Evolutionary conservation across 2,797 vertebrate genomes (phyloP).

Genomic region (Semaprochilodus insignis): DNA sequence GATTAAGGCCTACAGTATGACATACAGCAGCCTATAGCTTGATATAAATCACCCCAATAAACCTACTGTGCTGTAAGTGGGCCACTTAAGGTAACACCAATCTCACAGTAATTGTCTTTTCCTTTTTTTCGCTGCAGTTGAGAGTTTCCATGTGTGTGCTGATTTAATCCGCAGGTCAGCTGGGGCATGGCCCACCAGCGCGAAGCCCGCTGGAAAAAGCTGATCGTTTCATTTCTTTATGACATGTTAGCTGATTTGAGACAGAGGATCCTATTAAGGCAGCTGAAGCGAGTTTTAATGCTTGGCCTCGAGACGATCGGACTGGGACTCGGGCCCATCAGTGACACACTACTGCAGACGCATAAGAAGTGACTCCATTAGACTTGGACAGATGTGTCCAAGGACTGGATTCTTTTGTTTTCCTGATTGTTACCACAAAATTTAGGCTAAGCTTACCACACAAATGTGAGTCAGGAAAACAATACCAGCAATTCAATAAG

Average conservation of each 20-base stretch:
- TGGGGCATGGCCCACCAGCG: neutral
- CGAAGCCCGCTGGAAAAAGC: neutral
- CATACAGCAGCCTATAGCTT: slow-evolving; percentile 6
- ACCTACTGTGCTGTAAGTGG: neutral
- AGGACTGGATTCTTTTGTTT: neutral
- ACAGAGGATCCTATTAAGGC: slow-evolving; percentile 1
- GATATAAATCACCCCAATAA: slow-evolving; percentile 36
- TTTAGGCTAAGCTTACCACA: neutral
- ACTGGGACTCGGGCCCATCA: slow-evolving; percentile 1
- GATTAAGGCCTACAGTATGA: neutral
- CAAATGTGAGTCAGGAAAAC: neutral
- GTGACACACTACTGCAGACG: neutral
- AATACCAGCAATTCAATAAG: neutral
- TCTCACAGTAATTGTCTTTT: neutral
- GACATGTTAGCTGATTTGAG: slow-evolving; percentile 26
- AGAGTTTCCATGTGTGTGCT: slow-evolving; percentile 14
- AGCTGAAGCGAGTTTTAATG: slow-evolving; percentile 12
- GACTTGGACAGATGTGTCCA: neutral
- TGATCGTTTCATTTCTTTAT: slow-evolving; percentile 8
- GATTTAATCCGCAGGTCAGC: slow-evolving; percentile 23
- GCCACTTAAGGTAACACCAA: neutral
- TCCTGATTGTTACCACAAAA: neutral
- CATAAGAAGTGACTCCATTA: neutral
- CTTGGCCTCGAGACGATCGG: neutral
- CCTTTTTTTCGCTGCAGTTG: neutral